These are phyloP conservation scores for Vidua chalybeata DNA, from an alignment of 2,113 vertebrate species.

Conservation along the genomic window DNA sequence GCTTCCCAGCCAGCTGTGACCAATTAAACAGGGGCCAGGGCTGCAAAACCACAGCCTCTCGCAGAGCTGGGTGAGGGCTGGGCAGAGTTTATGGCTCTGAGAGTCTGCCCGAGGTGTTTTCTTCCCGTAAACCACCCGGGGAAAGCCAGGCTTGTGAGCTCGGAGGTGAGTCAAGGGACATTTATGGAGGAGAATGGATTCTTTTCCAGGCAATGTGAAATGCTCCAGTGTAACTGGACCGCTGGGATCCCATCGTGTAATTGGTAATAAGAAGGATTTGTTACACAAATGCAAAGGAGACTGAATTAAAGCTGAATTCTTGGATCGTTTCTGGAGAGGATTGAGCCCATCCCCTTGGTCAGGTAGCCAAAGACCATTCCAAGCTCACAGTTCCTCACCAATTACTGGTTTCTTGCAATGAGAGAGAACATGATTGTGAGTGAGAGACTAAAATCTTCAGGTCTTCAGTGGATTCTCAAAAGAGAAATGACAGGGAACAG, in stretches of 20 bases:
- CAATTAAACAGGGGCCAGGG: neutral
- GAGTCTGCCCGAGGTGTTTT: neutral
- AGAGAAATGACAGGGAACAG: neutral
- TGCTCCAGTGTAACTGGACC: neutral
- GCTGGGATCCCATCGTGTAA: neutral
- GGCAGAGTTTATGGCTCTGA: fast-evolving
- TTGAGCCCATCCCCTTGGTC: neutral
- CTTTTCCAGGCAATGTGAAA: neutral
- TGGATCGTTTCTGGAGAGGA: neutral
- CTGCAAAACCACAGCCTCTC: neutral
- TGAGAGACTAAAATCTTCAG: neutral
- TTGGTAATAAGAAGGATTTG: neutral
- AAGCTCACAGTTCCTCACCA: neutral
- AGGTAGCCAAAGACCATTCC: neutral
- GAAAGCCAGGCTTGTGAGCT: neutral
- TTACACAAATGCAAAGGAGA: neutral
- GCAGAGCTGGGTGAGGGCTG: neutral
- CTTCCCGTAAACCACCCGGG: neutral
- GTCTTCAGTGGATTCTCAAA: neutral
- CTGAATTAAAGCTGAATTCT: neutral
- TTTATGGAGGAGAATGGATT: neutral
- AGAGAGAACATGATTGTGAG: neutral
- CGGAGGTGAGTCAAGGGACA: neutral
- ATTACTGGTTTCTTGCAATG: neutral
- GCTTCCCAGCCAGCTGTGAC: neutral